Percentiles rank a stretch among this genome's conserved stretches.
phyloP scores from a whole-genome alignment of 1,140 invertebrate genomes.

The Papilio polyxenes region DNA sequence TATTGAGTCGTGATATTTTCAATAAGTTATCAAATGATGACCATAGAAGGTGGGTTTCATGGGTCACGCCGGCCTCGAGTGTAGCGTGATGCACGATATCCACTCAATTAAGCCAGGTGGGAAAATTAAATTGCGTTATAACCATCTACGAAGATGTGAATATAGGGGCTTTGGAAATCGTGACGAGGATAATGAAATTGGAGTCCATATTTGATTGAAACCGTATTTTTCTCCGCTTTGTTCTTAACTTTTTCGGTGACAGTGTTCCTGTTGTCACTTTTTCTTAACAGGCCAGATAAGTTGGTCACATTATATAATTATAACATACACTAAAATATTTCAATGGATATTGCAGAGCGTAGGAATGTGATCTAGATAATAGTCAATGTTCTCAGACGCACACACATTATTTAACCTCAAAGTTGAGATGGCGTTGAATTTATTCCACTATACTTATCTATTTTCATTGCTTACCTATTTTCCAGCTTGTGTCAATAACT shows the following conservation, averaged over 20 bases:
- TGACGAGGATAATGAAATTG: slow-evolving; percentile 4
- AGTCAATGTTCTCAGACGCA: not conserved
- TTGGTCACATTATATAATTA: not conserved
- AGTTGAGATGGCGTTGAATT: not conserved
- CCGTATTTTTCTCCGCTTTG: too few relatives aligned
- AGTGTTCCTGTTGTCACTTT: not conserved
- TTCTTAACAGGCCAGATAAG: not conserved
- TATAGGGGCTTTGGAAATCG: not conserved
- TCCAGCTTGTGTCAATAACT: not conserved
- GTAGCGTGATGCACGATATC: slow-evolving; percentile 17
- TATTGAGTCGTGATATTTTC: not conserved
- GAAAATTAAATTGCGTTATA: slow-evolving; percentile 25
- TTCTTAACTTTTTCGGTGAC: not conserved
- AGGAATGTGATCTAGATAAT: slow-evolving; percentile 23
- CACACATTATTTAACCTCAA: not conserved
- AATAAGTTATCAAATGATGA: slow-evolving; percentile 1
- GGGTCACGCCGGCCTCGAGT: not conserved
- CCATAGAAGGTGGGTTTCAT: not conserved
- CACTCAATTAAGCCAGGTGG: slow-evolving; percentile 25
- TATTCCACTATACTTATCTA: not conserved
- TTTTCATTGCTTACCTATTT: not conserved
- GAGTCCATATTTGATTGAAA: not conserved
- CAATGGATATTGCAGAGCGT: not conserved
- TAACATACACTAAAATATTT: not conserved
- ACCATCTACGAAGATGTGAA: not conserved